Base-by-base conservation (phyloP, 2,113 vertebrate species). In the Baryphthengus martii region DNA sequence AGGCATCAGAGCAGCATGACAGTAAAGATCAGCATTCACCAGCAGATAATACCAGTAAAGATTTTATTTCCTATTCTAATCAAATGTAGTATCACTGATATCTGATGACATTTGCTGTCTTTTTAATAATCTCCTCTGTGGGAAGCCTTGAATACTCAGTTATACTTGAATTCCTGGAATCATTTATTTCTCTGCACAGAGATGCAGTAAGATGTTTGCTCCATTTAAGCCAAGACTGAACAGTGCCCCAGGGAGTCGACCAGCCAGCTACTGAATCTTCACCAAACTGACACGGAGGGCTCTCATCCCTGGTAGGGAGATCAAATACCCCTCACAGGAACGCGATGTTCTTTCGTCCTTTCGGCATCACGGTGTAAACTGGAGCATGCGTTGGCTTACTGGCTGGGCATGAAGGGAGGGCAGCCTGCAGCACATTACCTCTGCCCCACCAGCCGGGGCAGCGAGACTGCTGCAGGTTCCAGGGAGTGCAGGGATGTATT, bases 241-340 rank as follows among this genome's bases (percentile, higher is more conserved):
- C 18, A 42, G 53, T 89, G 70, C 90, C 90, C n/a, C 73, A 45
- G 76, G 92, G 90, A 95, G 40, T 55, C 76, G 93, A 87, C 35
- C 55, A 95, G 73, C 33, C 74, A 93, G 88, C 85, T 93, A 89
- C 75, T 71, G 93, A 56, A 65, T 78, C 72, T 84, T 88, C 61
- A 61, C 90, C 78, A 74, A 81, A 88, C 31, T 92, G 83, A 81
- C 49, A 20, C 0, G 5, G 72, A 52, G 0, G 10, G 7, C 31
- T 16, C 25, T 79, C 50, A 45, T 39, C 40, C 18, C 63, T 76
- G 45, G 73, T 5, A 58, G 71, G 63, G 35, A 80, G 39, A 76
- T 28, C 0, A 0, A 63, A 39, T 14, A 29, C 40, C 72, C 47
- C 52, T 86, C 42, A 13, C 24, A 85, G 88, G 44, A 95, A 10